Evolutionary conservation across 2,888 invertebrate species (phyloP), one percentile per base, ranked within the genome.

Genomic region (Drosophila maculinotata): DNA sequence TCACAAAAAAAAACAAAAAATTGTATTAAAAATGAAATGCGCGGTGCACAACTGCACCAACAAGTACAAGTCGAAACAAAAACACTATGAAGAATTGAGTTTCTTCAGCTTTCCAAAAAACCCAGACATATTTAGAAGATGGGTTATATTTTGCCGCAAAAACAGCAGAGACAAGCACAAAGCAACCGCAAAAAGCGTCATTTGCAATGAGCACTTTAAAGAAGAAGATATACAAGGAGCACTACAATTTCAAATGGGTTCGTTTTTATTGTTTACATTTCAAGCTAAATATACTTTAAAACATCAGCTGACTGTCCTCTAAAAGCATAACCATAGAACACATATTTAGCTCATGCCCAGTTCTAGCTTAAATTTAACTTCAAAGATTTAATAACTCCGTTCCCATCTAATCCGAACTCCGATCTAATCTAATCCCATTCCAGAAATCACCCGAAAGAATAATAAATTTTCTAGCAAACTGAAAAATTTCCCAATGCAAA

Each of bases 221-320:
- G 76, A 70, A 14, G 79, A 82, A 7, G 86, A 79, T 31, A 82
- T 82, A 1, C 79, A 82, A 38, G 86, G 79, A 3, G 62, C 64
- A 12, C 39, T 82, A 1, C 67, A 79, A 36, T 85, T 70, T 36
- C 76, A 79, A 63, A 79, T 79, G 83, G 79, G 79, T 79, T 33
- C 30, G 79, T 67, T 0, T n/a, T 36, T 38, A 25, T 10, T 8
- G 1, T 14, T 15, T 20, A n/a, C 0, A 26, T n/a, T 15, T n/a
- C n/a, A n/a, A n/a, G n/a, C n/a, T n/a, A n/a, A n/a, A n/a, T n/a
- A n/a, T n/a, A n/a, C n/a, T n/a, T n/a, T n/a, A n/a, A n/a, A n/a
- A n/a, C n/a, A n/a, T n/a, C n/a, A n/a, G n/a, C n/a, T n/a, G n/a
- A n/a, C n/a, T n/a, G n/a, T n/a, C n/a, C n/a, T n/a, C n/a, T n/a